These are phyloP conservation scores for Arctocebus calabarensis DNA, from an alignment of 2,797 vertebrate species.

Conservation along the genomic window DNA sequence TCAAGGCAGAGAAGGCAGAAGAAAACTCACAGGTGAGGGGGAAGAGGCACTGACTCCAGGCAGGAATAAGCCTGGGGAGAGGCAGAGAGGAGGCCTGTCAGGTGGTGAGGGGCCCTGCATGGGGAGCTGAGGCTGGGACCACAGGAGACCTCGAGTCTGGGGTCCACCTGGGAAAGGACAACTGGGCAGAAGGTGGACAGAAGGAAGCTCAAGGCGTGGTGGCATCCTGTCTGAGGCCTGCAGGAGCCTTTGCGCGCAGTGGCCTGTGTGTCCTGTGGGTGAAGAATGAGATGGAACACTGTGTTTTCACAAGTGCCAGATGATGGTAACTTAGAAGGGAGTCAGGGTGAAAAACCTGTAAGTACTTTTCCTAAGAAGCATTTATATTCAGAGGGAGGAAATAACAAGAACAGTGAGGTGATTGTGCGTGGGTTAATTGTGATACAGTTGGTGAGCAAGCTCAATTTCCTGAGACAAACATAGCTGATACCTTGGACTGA, in stretches of 20 bases:
- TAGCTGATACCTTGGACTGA: background rate
- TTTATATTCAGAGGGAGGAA: background rate
- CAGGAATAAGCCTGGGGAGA: background rate
- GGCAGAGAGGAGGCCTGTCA: background rate
- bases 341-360: background rate
- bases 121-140: background rate
- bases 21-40: accelerated
- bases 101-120: background rate
- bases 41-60: background rate
- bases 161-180: background rate
- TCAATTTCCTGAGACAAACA: conserved; percentile 9
- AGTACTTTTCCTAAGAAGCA: background rate
- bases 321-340: background rate
- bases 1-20: background rate
- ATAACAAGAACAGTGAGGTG: background rate
- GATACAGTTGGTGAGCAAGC: background rate
- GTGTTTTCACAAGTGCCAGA: background rate
- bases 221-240: background rate
- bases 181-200: too few relatives aligned
- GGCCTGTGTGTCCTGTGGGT: background rate
- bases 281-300: background rate
- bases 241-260: background rate
- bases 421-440: background rate
- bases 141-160: background rate
- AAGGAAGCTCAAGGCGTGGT: background rate